These are phyloP conservation scores for Odontamblyopus rebecca DNA, from an alignment of 2,797 vertebrate species.

Conservation along the genomic window DNA sequence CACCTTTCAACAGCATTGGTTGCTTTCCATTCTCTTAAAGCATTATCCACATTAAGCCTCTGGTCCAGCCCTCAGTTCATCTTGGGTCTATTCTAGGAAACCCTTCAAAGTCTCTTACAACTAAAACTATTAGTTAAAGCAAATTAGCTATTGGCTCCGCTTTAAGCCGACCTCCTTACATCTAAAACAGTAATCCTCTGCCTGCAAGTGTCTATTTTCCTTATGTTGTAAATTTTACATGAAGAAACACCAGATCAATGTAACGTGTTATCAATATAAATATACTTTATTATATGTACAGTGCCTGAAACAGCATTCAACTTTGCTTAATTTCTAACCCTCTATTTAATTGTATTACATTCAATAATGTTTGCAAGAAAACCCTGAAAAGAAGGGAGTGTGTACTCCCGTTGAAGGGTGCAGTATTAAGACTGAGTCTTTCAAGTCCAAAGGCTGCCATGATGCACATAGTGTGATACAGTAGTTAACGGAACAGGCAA, in stretches of 20 bases:
- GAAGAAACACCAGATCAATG: conserved; percentile 29
- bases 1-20: background rate
- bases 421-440: conserved; percentile 37
- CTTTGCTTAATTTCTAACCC: conserved; percentile 68
- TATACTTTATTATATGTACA: conserved; percentile 79
- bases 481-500: conserved; percentile 29
- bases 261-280: conserved; percentile 78
- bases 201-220: conserved; percentile 31
- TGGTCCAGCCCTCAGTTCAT: conserved; percentile 12
- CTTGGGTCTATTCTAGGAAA: conserved; percentile 41
- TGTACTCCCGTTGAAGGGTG: conserved; percentile 47
- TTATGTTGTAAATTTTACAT: background rate
- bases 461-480: conserved; percentile 43
- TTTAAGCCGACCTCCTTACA: conserved; percentile 46
- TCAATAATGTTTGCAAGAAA: conserved; percentile 60
- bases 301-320: conserved; percentile 65
- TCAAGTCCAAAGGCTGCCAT: conserved; percentile 35
- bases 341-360: conserved; percentile 64
- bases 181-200: conserved; percentile 40
- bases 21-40: background rate
- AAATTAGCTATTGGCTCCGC: conserved; percentile 34
- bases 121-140: conserved; percentile 71
- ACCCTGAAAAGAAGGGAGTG: conserved; percentile 58
- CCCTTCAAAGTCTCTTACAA: conserved; percentile 65
- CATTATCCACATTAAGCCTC: background rate